Evolutionary conservation across 1,140 invertebrate species (phyloP).

Genomic region (Bombus confusus): DNA sequence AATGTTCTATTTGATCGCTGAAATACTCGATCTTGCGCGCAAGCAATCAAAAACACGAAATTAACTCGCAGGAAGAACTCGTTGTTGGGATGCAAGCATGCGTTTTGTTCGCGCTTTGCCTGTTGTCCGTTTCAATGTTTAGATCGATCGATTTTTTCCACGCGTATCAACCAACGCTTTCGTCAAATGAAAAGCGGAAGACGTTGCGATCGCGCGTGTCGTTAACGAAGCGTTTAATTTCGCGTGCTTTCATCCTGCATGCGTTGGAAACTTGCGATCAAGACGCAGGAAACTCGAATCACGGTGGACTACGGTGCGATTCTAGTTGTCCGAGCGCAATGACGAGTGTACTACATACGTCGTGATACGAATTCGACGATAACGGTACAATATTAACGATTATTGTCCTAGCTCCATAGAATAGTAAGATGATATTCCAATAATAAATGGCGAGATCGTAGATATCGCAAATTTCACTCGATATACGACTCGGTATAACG

Average conservation of each 20-base stretch:
- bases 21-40: constrained; percentile 52
- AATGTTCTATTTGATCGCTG: constrained; percentile 43
- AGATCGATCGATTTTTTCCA: not conserved
- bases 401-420: constrained; percentile 76
- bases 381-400: constrained; percentile 76
- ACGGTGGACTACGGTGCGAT: constrained; percentile 48
- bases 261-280: constrained; percentile 19
- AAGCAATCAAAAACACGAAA: constrained; percentile 59
- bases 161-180: constrained; percentile 16
- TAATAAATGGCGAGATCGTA: constrained; percentile 76
- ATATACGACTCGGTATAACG: constrained; percentile 33
- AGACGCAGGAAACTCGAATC: constrained; percentile 32
- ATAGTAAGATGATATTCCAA: constrained; percentile 72
- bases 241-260: constrained; percentile 57
- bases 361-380: constrained; percentile 67
- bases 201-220: not conserved
- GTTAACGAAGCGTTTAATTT: constrained; percentile 17
- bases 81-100: constrained; percentile 52
- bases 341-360: constrained; percentile 70
- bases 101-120: constrained; percentile 10
- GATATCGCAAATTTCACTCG: constrained; percentile 72
- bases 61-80: constrained; percentile 32
- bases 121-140: constrained; percentile 20
- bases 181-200: not conserved
- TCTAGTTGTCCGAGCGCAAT: constrained; percentile 42